These are phyloP conservation scores for Halesus radiatus DNA, from an alignment of 1,140 invertebrate species.

Conservation along the genomic window DNA sequence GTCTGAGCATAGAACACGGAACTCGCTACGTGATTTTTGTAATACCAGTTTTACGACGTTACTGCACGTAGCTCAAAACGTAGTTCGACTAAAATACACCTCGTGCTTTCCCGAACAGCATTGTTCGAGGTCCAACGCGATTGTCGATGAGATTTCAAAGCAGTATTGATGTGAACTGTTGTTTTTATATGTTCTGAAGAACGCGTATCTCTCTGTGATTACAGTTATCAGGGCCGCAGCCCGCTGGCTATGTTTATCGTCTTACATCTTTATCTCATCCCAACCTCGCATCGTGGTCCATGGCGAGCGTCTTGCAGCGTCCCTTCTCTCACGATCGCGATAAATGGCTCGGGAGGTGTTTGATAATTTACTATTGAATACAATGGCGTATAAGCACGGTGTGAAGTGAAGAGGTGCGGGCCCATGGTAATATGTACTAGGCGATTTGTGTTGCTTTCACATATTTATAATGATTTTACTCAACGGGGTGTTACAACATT, in stretches of 20 bases:
- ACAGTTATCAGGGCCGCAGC: background rate
- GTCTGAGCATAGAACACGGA: no score
- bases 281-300: background rate
- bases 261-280: constrained; percentile 5
- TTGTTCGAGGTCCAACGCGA: no score
- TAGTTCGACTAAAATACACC: no score
- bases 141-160: no score
- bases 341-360: constrained; percentile 11
- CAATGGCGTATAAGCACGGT: background rate
- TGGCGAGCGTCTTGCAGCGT: background rate
- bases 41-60: no score
- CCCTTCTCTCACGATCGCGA: constrained; percentile 12
- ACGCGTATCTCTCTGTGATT: background rate
- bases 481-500: no score
- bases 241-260: constrained; percentile 4
- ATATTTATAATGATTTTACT: no score
- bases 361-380: background rate
- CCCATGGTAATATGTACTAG: background rate
- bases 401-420: background rate
- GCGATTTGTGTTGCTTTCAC: background rate
- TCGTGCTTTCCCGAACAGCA: no score
- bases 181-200: no score
- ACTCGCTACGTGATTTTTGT: no score
- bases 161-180: no score
- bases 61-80: no score